These are phyloP conservation scores for Gryllus longicercus DNA, from an alignment of 2,888 invertebrate genomes.

Conservation along the genomic window DNA sequence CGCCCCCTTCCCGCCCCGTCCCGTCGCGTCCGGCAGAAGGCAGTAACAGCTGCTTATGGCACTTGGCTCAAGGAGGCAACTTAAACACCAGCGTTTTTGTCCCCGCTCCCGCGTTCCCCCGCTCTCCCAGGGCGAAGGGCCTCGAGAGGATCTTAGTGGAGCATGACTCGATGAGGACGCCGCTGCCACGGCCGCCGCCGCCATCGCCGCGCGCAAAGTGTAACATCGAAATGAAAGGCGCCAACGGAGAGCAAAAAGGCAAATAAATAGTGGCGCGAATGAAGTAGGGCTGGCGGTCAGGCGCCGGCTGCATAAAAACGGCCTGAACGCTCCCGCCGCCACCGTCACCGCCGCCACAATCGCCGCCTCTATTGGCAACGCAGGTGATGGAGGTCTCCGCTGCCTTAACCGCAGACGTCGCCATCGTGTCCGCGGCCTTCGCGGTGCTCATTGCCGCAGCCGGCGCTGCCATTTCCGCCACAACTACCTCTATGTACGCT, in stretches of 20 bases:
- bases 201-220: not conserved
- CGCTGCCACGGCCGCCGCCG: not conserved
- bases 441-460: too few species aligned
- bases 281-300: constrained; percentile 17
- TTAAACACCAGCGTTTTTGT: too few species aligned
- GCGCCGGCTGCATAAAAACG: not conserved
- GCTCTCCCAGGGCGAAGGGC: not conserved
- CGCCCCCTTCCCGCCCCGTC: not conserved
- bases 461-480: too few species aligned
- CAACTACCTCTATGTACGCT: too few species aligned
- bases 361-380: too few species aligned
- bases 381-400: too few species aligned
- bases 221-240: constrained; percentile 1
- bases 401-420: too few species aligned
- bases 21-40: not conserved
- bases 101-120: not conserved
- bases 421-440: too few species aligned
- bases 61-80: too few species aligned
- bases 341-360: too few species aligned
- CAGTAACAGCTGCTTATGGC: too few species aligned
- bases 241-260: not conserved
- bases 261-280: not conserved
- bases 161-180: constrained; percentile 22
- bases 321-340: too few species aligned
- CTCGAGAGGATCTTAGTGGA: constrained; percentile 23